Percentiles rank a stretch among this genome's conserved stretches.
Evolutionary conservation across 1,140 invertebrate species (phyloP).

Genomic region (Acromyrmex charruanus): DNA sequence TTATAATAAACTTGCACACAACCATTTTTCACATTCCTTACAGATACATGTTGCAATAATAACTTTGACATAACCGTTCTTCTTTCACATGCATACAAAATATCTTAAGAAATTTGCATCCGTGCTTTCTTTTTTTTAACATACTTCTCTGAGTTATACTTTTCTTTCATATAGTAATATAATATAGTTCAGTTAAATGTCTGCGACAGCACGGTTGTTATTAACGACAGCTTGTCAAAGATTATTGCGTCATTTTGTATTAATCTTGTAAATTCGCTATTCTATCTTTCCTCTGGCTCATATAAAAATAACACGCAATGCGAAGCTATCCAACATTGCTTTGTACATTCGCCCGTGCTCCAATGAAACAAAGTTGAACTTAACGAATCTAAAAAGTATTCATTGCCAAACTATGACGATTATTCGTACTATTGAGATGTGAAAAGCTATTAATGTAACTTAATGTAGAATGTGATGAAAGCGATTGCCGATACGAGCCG

Average conservation of each 20-base stretch:
- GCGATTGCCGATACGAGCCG: slow-evolving; percentile 2
- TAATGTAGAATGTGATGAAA: slow-evolving; percentile 53
- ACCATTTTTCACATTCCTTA: slow-evolving; percentile 74
- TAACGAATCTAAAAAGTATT: slow-evolving; percentile 77
- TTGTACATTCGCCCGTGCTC: slow-evolving; percentile 87
- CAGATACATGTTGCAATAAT: slow-evolving; percentile 72
- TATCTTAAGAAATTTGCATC: not conserved
- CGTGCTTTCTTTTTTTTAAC: not conserved
- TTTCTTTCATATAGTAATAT: not conserved
- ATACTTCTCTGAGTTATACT: not conserved
- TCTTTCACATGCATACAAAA: slow-evolving; percentile 3
- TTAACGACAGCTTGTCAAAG: slow-evolving; percentile 66
- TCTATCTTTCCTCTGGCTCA: slow-evolving; percentile 71
- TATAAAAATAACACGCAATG: slow-evolving; percentile 87
- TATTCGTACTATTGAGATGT: slow-evolving; percentile 21
- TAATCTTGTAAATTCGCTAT: slow-evolving; percentile 71
- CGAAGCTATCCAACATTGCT: slow-evolving; percentile 85
- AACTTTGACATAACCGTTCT: slow-evolving; percentile 70
- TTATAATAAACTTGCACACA: slow-evolving; percentile 77
- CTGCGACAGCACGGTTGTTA: not conserved
- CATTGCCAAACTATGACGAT: slow-evolving; percentile 72
- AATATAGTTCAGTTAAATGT: not conserved
- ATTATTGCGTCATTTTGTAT: slow-evolving; percentile 74
- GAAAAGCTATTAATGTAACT: slow-evolving; percentile 67
- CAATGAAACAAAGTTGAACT: slow-evolving; percentile 84